Conservation (phyloP, 2,888 invertebrate genomes). For the Acleris sparsana region DNA sequence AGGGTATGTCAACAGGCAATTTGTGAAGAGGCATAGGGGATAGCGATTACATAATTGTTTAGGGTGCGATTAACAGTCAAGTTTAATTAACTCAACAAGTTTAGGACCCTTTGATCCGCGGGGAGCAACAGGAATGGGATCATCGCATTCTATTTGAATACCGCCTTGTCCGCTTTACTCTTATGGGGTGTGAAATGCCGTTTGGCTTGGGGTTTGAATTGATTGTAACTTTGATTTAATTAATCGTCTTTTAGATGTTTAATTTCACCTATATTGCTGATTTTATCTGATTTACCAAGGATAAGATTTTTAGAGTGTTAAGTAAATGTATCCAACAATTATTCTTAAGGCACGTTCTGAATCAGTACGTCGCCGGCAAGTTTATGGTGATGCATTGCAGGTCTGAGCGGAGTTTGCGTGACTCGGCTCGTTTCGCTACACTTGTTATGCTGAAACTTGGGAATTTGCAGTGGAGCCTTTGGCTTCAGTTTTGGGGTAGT, state of each 20-base stretch:
- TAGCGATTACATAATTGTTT: conserved; percentile 73
- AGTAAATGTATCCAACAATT: not conserved
- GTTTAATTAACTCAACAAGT: conserved; percentile 78
- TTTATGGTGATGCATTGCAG: conserved; percentile 72
- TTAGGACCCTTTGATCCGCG: conserved; percentile 59
- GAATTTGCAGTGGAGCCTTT: conserved; percentile 1
- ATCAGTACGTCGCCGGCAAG: conserved; percentile 37
- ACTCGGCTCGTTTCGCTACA: conserved; percentile 49
- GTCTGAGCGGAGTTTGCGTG: conserved; percentile 58
- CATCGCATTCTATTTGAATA: conserved; percentile 34
- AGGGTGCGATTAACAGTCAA: conserved; percentile 68
- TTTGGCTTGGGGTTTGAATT: conserved; percentile 13
- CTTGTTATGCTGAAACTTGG: conserved; percentile 30
- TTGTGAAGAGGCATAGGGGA: conserved; percentile 63
- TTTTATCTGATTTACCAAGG: too few species aligned
- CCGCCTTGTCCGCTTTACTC: conserved; percentile 13
- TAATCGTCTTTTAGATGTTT: not conserved
- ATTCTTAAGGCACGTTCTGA: conserved; percentile 39
- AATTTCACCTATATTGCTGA: not conserved
- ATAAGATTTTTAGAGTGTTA: too few species aligned
- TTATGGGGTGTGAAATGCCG: conserved; percentile 16
- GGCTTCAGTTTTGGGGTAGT: conserved; percentile 1
- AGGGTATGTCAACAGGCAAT: conserved; percentile 61
- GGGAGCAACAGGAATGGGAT: conserved; percentile 52
- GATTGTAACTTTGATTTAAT: conserved; percentile 1